Conservation (phyloP, 1,140 invertebrate genomes). For the Leptinotarsa defecta region DNA sequence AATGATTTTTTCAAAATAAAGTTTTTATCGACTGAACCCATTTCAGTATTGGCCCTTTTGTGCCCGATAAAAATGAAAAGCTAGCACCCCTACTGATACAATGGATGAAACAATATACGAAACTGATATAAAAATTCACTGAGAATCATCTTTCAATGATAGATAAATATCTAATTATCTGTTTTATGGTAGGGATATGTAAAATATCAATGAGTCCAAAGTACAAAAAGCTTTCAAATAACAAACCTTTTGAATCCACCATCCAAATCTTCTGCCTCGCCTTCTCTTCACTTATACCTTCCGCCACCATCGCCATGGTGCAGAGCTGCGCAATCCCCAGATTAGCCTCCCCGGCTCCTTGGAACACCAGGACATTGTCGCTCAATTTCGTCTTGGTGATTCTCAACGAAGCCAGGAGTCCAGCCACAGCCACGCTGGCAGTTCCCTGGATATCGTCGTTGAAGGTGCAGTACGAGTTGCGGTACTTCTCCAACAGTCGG, state of each 20-base stretch:
- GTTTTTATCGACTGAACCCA: too few species aligned
- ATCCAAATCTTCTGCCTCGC: constrained; percentile 77
- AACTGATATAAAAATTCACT: too few species aligned
- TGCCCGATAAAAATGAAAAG: too few species aligned
- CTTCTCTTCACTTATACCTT: constrained; percentile 73
- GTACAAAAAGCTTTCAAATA: not conserved
- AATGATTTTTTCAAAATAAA: too few species aligned
- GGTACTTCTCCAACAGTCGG: constrained; percentile 82
- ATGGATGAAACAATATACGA: too few species aligned
- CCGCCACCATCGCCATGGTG: constrained; percentile 83
- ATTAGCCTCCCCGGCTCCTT: constrained; percentile 80
- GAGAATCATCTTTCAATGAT: too few species aligned
- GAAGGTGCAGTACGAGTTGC: constrained; percentile 86
- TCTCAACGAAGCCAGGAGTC: constrained; percentile 80
- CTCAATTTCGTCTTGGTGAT: constrained; percentile 77
- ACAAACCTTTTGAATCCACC: constrained; percentile 69
- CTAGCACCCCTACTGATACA: too few species aligned
- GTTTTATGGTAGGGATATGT: too few species aligned
- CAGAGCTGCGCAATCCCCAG: constrained; percentile 86
- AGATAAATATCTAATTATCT: too few species aligned
- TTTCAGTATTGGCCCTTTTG: too few species aligned
- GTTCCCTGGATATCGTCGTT: constrained; percentile 97
- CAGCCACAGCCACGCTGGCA: constrained; percentile 87
- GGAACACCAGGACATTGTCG: constrained; percentile 86
- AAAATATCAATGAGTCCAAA: too few species aligned